A percentile compares a stretch with the other conserved stretches of the same genome.
These are phyloP conservation scores for Syndactyla subalaris DNA, from an alignment of 2,797 vertebrate species.

Conservation along the genomic window DNA sequence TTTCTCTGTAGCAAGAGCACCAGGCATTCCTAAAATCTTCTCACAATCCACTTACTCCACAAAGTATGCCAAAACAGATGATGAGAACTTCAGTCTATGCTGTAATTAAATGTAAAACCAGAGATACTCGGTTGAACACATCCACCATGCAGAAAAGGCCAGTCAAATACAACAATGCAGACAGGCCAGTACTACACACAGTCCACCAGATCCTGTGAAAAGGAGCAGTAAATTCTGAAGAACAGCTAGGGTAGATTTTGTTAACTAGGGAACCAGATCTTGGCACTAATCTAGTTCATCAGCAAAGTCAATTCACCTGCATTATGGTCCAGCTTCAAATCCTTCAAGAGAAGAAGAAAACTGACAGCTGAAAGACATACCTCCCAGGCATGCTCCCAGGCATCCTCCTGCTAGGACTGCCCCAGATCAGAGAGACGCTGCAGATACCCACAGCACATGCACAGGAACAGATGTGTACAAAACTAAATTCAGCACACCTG, in stretches of 20 bases:
- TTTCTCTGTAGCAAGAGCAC: constrained; percentile 7
- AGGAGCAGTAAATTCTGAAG: not conserved
- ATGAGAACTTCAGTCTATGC: constrained; percentile 26
- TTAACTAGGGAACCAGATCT: not conserved
- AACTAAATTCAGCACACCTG: not conserved
- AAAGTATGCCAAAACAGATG: constrained; percentile 22
- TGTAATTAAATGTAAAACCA: not conserved
- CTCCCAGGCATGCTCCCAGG: not conserved
- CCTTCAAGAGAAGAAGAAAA: not conserved
- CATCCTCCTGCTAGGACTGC: not conserved
- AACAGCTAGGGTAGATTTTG: not conserved
- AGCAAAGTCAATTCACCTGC: not conserved
- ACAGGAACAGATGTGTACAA: not conserved
- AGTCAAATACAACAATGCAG: not conserved
- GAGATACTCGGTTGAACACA: not conserved
- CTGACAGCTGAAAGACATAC: not conserved
- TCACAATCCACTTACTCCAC: not conserved
- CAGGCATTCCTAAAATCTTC: constrained; percentile 32
- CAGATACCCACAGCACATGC: not conserved
- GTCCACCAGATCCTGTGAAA: not conserved
- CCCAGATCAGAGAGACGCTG: not conserved
- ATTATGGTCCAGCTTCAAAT: not conserved
- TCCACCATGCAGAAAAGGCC: not conserved
- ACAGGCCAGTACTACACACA: not conserved
- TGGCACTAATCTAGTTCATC: not conserved